Evolutionary conservation across 2,888 invertebrate genomes (phyloP), one percentile per base, ranked within the genome.

Genomic region (Trissoscelio sp.): DNA sequence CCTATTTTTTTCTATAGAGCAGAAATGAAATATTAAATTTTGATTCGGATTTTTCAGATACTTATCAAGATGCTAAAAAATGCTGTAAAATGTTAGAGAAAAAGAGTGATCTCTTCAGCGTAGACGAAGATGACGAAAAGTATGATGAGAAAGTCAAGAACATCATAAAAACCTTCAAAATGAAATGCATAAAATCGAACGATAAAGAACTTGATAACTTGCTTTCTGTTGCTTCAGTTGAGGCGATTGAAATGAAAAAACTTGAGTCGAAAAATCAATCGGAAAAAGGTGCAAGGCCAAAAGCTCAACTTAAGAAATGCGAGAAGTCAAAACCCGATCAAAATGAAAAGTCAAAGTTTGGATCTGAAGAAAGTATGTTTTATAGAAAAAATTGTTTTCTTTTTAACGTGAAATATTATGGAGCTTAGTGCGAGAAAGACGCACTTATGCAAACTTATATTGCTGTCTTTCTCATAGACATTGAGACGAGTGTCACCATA

Each of bases 61-160:
- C 51, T 39, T 53, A 11, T 66, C 39, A 66, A 66, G 53, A 66
- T 11, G 66, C 53, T 51, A 51, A 66, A 66, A 66, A 66, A 53
- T 3, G 28, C 37, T 66, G 53, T 24, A 66, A 53, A 22, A 66
- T 0, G 53, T 66, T 66, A 28, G 66, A 66, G 66, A 51, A 16
- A 37, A 37, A 46, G 34, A 14, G 9, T 14, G 31, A 62, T 14
- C 46, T 46, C 7, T 62, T 62, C 46, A 62, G 34, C 34, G 20
- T 46, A 46, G 62, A 20, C 14, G 14, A 20, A 37, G 53, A 66
- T 66, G 39, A 39, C 16, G 66, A 66, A 39, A 16, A 62, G 2
- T 51, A 51, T 39, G 53, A 53, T 12, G 22, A 53, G 14, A 66
- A 66, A 20, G 14, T 66, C 2, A 39, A 66, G 14, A 51, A 28